These are phyloP conservation scores for Gryllus longicercus DNA, from an alignment of 2,888 invertebrate species.

Conservation along the genomic window DNA sequence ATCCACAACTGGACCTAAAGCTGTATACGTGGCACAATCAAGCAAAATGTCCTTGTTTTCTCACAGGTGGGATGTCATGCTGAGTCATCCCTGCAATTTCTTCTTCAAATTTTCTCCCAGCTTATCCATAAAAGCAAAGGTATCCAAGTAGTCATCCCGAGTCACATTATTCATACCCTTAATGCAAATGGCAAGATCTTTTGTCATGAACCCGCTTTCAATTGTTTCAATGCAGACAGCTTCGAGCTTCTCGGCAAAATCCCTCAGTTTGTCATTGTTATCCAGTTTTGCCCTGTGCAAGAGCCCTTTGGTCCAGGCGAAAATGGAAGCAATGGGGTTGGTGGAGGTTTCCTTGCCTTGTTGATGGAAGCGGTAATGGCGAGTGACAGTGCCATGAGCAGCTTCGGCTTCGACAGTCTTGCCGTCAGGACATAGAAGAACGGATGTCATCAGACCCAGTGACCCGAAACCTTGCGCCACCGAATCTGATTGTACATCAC, in stretches of 20 bases:
- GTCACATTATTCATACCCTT: conserved; percentile 82
- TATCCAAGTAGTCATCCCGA: conserved; percentile 86
- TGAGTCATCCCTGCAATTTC: conserved; percentile 42
- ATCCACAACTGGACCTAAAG: too few relatives aligned
- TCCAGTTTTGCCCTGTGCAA: conserved; percentile 93
- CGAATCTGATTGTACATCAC: conserved; percentile 97
- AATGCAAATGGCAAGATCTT: conserved; percentile 96
- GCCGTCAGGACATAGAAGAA: conserved; percentile 94
- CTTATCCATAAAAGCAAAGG: conserved; percentile 95
- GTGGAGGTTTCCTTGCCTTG: conserved; percentile 98
- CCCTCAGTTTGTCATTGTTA: conserved; percentile 67
- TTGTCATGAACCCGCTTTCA: conserved; percentile 93
- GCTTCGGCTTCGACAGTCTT: conserved; percentile 98
- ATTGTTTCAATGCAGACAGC: conserved; percentile 91
- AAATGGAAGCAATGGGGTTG: conserved; percentile 98
- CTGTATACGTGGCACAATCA: too few relatives aligned
- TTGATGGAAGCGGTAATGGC: conserved; percentile 84
- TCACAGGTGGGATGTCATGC: too few relatives aligned
- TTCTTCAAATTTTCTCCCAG: conserved; percentile 82
- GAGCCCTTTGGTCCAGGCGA: conserved; percentile 95
- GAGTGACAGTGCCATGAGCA: conserved; percentile 94
- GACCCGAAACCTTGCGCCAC: conserved; percentile 97
- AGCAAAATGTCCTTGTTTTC: too few relatives aligned
- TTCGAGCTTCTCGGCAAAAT: conserved; percentile 84
- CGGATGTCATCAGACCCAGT: conserved; percentile 96